Evolutionary conservation across 2,113 vertebrate species (phyloP).

Genomic region (Gambusia affinis): DNA sequence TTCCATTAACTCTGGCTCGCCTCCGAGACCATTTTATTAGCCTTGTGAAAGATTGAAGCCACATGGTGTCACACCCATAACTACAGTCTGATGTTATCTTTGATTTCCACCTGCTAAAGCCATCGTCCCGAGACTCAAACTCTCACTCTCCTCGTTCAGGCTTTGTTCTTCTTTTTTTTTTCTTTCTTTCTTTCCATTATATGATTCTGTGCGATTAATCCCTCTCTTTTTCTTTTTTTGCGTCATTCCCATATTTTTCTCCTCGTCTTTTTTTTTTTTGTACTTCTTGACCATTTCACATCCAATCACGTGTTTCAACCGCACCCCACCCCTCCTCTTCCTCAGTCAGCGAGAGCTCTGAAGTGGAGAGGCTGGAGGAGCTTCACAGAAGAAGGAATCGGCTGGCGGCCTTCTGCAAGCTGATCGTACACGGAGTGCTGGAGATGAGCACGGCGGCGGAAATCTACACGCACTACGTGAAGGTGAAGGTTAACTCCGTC

Average conservation of each 20-base stretch:
- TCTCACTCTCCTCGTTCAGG: constrained; percentile 2
- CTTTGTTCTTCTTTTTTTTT: constrained; percentile 52
- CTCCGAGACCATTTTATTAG: constrained; percentile 75
- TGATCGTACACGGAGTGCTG: constrained; percentile 85
- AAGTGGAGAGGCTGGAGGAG: constrained; percentile 73
- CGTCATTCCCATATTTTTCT: neutral
- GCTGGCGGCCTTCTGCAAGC: constrained; percentile 89
- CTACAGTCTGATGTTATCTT: constrained; percentile 68
- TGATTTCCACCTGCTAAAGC: constrained; percentile 78
- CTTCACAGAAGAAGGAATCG: constrained; percentile 83
- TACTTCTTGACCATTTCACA: constrained; percentile 15
- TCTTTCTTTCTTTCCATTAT: constrained; percentile 21
- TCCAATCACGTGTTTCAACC: constrained; percentile 14
- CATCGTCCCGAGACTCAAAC: constrained; percentile 64
- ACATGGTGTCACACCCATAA: constrained; percentile 75
- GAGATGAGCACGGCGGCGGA: constrained; percentile 87
- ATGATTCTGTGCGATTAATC: constrained; percentile 57
- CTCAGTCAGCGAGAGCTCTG: constrained; percentile 70
- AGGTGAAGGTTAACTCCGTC: constrained; percentile 75
- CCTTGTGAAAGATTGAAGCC: constrained; percentile 73
- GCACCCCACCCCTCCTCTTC: constrained; percentile 7
- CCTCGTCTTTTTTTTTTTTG: neutral
- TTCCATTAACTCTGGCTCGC: constrained; percentile 75
- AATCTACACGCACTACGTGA: constrained; percentile 88
- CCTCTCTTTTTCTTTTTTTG: constrained; percentile 7